Base-by-base conservation (phyloP, 2,113 vertebrate species). In the Hemiprocne comata region DNA sequence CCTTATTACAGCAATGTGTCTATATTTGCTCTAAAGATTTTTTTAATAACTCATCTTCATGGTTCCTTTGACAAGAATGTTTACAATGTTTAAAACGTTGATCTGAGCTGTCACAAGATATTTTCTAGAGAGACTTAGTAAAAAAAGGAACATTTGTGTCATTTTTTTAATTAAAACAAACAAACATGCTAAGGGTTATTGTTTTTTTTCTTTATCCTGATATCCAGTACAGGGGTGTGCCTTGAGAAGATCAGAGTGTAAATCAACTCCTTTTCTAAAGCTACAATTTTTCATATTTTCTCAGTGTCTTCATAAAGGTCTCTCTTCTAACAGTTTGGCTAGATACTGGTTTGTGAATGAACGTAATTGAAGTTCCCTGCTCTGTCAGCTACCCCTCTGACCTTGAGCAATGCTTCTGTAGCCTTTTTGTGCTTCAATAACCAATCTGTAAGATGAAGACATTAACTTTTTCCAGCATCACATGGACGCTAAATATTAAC, bases 401-500 rank as follows among this genome's bases (percentile, higher is more conserved):
- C 82, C 74, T 67, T 93, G 46, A 48, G 11, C 20, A 80, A 73
- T 48, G 38, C 48, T 69, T 60, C 46, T 38, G 7, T 44, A 72
- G 70, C 13, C 28, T 73, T 70, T 91, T 31, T 74, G 60, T 93
- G 46, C 71, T 83, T 88, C 55, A 80, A 20, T 90, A 73, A 85
- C 75, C 57, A 58, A 0, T 94, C 60, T 70, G 34, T 64, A 94
- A 83, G 67, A 73, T 67, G 72, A 83, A 71, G 79, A 74, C 40
- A 26, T 85, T 70, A 75, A 61, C 89, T 94, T 50, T 82, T 75
- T 62, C 46, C 84, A 83, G 24, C 60, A 46, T 66, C 54, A 18
- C 50, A 40, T 4, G 26, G 46, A 51, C 64, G 74, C 78, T 95
- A 93, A 95, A 90, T 93, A 93, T 93, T 95, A 95, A 94, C 94